Conservation (phyloP, 2,888 invertebrate genomes). For the Allygus modestus region DNA sequence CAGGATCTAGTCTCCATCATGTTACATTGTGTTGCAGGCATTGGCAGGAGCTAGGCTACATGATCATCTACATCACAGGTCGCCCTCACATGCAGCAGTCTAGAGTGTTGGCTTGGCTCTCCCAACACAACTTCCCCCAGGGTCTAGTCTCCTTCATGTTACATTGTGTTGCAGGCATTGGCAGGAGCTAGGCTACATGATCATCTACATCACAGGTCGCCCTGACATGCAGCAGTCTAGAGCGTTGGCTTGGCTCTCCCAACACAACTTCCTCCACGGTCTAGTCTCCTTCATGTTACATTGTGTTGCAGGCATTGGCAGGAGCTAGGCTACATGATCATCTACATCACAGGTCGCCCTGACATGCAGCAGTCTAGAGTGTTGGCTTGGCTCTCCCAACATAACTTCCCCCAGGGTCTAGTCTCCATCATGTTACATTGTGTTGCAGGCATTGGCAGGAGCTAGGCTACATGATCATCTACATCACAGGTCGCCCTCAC, state of each 20-base stretch:
- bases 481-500: slow-evolving; percentile 98
- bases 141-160: slow-evolving; percentile 98
- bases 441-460: slow-evolving; percentile 94
- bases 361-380: slow-evolving; percentile 99
- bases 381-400: slow-evolving; percentile 98
- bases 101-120: slow-evolving; percentile 97
- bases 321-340: slow-evolving; percentile 96
- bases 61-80: slow-evolving; percentile 98
- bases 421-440: slow-evolving; percentile 82
- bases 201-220: too few species aligned
- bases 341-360: slow-evolving; percentile 98
- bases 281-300: too few species aligned
- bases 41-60: slow-evolving; percentile 98
- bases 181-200: too few species aligned
- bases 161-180: slow-evolving; percentile 87
- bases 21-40: slow-evolving; percentile 78
- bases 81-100: slow-evolving; percentile 99
- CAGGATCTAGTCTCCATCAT: slow-evolving; percentile 99
- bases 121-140: slow-evolving; percentile 99
- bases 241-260: too few species aligned
- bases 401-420: slow-evolving; percentile 99
- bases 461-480: slow-evolving; percentile 96
- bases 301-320: slow-evolving; percentile 90
- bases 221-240: too few species aligned
- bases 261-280: too few species aligned